Conservation (phyloP, 2,888 invertebrate species). For the Drosophila meridionalis region DNA sequence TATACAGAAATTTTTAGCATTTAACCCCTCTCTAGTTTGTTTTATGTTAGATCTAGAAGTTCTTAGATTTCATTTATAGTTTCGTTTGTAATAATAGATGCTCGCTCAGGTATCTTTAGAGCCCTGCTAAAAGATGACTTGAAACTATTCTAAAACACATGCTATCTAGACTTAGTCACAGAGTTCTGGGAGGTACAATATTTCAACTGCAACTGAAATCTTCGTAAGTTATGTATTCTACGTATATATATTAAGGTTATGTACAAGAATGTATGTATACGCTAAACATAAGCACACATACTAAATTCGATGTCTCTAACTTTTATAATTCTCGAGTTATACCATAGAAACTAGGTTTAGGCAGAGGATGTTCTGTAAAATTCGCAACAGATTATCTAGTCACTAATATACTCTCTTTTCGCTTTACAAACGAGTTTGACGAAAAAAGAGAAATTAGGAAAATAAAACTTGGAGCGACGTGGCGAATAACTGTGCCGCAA, state of each 20-base stretch:
- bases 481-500: conserved; percentile 52
- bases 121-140: too few species aligned
- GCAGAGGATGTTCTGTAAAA: too few species aligned
- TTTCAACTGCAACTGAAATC: too few species aligned
- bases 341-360: not conserved
- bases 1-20: not conserved
- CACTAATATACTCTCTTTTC: not conserved
- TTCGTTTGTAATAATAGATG: too few species aligned
- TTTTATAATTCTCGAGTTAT: not conserved
- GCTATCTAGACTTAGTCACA: too few species aligned
- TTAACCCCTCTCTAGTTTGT: not conserved
- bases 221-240: too few species aligned
- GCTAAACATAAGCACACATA: not conserved
- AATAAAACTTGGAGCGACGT: conserved; percentile 36
- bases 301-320: not conserved
- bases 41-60: not conserved
- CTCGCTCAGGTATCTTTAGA: too few species aligned
- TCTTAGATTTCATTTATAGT: too few species aligned
- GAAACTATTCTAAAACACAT: too few species aligned
- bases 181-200: too few species aligned
- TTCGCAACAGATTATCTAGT: not conserved
- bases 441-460: not conserved
- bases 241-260: too few species aligned
- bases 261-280: not conserved
- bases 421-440: not conserved